phyloP scores from a whole-genome alignment of 2,113 vertebrate genomes.

The Cyprinodon brontotheroides region DNA sequence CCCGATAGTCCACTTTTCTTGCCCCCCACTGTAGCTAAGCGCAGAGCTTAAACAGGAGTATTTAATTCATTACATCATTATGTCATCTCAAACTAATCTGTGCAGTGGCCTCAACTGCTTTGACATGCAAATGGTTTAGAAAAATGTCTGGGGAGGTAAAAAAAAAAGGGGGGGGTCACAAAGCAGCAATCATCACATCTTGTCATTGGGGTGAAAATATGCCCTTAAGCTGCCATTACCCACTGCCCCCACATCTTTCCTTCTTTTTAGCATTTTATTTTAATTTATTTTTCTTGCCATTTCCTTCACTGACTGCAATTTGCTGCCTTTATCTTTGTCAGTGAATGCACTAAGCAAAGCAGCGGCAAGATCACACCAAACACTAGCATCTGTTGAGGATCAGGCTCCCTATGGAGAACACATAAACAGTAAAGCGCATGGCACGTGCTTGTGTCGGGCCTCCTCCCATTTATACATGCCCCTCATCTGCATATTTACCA shows the following conservation, averaged over 20 bases:
- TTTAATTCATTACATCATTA: slow-evolving; percentile 97
- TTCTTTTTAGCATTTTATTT: slow-evolving; percentile 77
- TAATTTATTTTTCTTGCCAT: slow-evolving; percentile 58
- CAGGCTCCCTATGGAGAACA: slow-evolving; percentile 82
- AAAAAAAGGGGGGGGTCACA: slow-evolving; percentile 73
- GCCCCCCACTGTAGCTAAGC: slow-evolving; percentile 53
- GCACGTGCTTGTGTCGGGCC: slow-evolving; percentile 55
- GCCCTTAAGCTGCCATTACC: slow-evolving; percentile 72
- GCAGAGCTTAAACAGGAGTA: slow-evolving; percentile 82
- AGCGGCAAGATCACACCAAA: slow-evolving; percentile 84
- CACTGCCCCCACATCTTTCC: slow-evolving; percentile 35
- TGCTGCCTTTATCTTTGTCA: slow-evolving; percentile 67
- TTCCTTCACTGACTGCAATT: slow-evolving; percentile 62
- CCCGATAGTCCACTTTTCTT: slow-evolving; percentile 32
- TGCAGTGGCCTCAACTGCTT: slow-evolving; percentile 87
- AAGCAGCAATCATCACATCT: slow-evolving; percentile 90
- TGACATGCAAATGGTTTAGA: slow-evolving; percentile 91
- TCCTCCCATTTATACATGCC: slow-evolving; percentile 65
- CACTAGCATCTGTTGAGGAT: slow-evolving; percentile 88
- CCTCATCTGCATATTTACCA: slow-evolving; percentile 84
- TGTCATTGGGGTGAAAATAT: slow-evolving; percentile 86
- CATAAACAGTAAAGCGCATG: slow-evolving; percentile 86
- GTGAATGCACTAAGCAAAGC: slow-evolving; percentile 80
- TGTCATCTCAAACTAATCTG: slow-evolving; percentile 94
- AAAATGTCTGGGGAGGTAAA: slow-evolving; percentile 80